Evolutionary conservation across 2,113 vertebrate species (phyloP).

Genomic region (Cyprinus carpio): DNA sequence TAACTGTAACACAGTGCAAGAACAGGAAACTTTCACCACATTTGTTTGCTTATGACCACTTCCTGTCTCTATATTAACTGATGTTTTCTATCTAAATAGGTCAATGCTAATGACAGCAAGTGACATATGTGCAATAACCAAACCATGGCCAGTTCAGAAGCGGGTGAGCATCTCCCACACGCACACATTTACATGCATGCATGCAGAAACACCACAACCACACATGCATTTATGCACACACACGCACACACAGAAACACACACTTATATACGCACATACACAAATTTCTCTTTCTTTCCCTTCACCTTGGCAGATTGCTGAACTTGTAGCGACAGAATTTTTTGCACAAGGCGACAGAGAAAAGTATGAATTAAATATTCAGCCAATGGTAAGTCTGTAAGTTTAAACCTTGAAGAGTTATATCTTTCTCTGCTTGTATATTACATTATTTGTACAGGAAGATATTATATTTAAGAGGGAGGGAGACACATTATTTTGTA

Average conservation of each 20-base stretch:
- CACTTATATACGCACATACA: neutral
- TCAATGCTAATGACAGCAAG: constrained; percentile 95
- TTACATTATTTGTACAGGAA: neutral
- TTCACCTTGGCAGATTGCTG: constrained; percentile 79
- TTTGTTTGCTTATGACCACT: neutral
- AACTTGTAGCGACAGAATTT: constrained; percentile 88
- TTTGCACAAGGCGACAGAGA: constrained; percentile 94
- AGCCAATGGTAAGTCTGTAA: constrained; percentile 88
- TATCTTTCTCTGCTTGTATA: neutral
- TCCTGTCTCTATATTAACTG: constrained; percentile 18
- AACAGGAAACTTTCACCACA: constrained; percentile 10
- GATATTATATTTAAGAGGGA: neutral
- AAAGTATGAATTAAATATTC: constrained; percentile 86
- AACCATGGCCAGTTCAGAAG: constrained; percentile 90
- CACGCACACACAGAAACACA: neutral
- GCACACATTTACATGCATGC: neutral
- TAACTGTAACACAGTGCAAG: neutral
- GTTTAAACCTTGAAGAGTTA: constrained; percentile 47
- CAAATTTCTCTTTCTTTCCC: neutral
- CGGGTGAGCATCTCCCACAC: constrained; percentile 71
- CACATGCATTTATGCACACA: neutral
- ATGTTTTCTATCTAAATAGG: constrained; percentile 65
- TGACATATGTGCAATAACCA: constrained; percentile 90
- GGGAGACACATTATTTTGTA: no score
- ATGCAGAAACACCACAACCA: constrained; percentile 13